Evolutionary conservation across 2,113 vertebrate species (phyloP).

Genomic region (Anseranas semipalmata): DNA sequence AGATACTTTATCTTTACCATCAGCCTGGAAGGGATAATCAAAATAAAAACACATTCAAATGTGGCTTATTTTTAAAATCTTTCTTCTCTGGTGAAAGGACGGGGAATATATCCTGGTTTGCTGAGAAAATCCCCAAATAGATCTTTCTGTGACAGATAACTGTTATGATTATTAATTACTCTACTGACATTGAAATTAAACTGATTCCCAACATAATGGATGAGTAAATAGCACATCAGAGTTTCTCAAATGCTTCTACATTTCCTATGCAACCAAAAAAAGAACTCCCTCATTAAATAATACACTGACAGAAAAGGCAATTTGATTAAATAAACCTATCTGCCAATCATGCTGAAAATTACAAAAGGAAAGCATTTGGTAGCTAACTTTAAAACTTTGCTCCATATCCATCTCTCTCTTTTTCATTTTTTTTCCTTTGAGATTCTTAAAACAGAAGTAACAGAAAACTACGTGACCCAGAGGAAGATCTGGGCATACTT

Average conservation of each 20-base stretch:
- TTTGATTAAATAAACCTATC: slow-evolving; percentile 55
- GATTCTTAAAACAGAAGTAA: neutral
- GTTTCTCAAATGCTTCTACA: slow-evolving; percentile 45
- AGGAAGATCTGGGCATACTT: neutral
- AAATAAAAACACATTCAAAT: neutral
- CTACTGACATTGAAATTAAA: slow-evolving; percentile 62
- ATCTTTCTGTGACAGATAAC: slow-evolving; percentile 49
- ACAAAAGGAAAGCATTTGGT: slow-evolving; percentile 28
- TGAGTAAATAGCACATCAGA: slow-evolving; percentile 61
- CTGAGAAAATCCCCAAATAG: slow-evolving; percentile 40
- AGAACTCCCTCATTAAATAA: slow-evolving; percentile 57
- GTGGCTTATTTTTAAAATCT: slow-evolving; percentile 13
- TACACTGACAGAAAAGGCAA: slow-evolving; percentile 49
- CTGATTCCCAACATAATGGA: slow-evolving; percentile 57
- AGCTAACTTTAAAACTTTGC: slow-evolving; percentile 36
- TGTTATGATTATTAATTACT: slow-evolving; percentile 58
- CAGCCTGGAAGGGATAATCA: slow-evolving; percentile 12
- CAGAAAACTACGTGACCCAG: neutral
- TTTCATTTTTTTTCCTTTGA: neutral
- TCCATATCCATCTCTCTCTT: neutral
- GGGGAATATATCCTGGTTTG: neutral
- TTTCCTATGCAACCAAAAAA: slow-evolving; percentile 54
- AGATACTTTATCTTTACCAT: neutral
- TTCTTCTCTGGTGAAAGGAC: neutral
- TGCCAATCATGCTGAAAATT: slow-evolving; percentile 48